phyloP scores from a whole-genome alignment of 2,113 vertebrate species.

The Zosterops borbonicus region DNA sequence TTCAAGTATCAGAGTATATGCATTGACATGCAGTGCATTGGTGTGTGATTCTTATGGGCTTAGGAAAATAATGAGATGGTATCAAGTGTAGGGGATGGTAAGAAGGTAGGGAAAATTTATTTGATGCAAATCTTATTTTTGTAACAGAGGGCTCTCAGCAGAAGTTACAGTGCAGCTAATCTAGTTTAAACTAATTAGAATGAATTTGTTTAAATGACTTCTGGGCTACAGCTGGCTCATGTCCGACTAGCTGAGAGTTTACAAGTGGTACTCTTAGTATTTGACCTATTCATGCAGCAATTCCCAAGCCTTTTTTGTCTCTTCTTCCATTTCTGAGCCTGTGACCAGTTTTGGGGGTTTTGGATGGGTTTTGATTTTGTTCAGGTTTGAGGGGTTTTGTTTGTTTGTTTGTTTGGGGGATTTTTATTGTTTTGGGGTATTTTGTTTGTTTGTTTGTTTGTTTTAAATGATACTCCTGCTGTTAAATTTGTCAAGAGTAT shows the following conservation, averaged over 20 bases:
- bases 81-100: neutral
- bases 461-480: neutral
- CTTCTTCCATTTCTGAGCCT: neutral
- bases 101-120: neutral
- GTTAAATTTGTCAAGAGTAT: neutral
- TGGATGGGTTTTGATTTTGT: too few relatives aligned
- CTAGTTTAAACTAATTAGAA: neutral
- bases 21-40: neutral
- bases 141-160: neutral
- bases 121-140: neutral
- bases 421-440: neutral
- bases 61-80: neutral
- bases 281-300: neutral
- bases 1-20: neutral
- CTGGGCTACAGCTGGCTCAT: neutral
- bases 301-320: neutral
- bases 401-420: neutral
- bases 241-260: neutral
- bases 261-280: neutral
- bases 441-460: too few relatives aligned
- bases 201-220: neutral
- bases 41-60: neutral
- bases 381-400: neutral
- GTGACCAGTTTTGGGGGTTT: neutral
- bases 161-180: neutral